Base-by-base conservation (phyloP, 1,140 invertebrate species). In the Diplogasteroides magnus region DNA sequence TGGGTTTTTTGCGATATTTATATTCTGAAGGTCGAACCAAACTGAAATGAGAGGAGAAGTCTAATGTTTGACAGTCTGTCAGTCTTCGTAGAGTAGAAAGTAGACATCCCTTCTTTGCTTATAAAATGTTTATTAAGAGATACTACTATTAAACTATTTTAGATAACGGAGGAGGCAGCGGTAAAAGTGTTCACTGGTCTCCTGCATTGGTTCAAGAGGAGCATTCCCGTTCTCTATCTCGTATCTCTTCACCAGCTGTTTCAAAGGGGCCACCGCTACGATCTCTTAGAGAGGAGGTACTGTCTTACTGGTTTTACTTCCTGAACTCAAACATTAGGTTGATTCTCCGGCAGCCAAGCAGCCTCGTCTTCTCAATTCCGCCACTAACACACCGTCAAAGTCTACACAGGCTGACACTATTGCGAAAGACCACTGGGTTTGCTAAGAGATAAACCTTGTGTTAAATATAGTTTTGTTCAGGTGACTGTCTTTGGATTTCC, bases 401-500 rank as follows among this genome's bases (percentile, higher is more conserved):
- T 60, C 59, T n/a, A n/a, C n/a, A n/a, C n/a, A n/a, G 11, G n/a
- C 59, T 25, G 27, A 23, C 59, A 60, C 27, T 60, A 60, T 60
- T n/a, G 59, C n/a, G 13, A 60, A 11, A 6, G 59, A 60, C 23
- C n/a, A n/a, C n/a, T n/a, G n/a, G n/a, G n/a, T 60, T 27, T 60
- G 59, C 11, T 60, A 14, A 56, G n/a, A 56, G 48, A 56, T 56
- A 56, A 23, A 23, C 48, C n/a, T n/a, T n/a, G n/a, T 14, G 48
- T 14, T 14, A 14, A 56, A 14, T 56, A 23, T 56, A 56, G 48
- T 56, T 56, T 56, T 56, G n/a, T 23, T 56, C 37, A 48, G 66
- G 59, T 68, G 1, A 61, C 59, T 23, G 66, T 68, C 2, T 68
- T 68, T 56, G 66, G 66, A 15, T 68, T 68, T 56, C 26, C 57